Percentiles rank a stretch among this genome's conserved stretches.
phyloP scores from a whole-genome alignment of 2,888 invertebrate species.

The Nomada ruficornis region DNA sequence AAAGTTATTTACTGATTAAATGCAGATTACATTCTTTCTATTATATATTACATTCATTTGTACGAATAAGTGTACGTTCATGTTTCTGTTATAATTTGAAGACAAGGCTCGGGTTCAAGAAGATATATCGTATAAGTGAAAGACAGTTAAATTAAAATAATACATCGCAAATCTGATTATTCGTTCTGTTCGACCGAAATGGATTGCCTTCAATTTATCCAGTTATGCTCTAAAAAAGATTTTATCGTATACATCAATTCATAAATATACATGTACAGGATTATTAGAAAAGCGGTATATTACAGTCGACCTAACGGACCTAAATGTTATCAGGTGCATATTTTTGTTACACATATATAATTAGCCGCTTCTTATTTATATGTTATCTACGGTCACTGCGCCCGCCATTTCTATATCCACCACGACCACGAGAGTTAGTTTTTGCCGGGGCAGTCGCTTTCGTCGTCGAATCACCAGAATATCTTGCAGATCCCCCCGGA shows the following conservation, averaged over 20 bases:
- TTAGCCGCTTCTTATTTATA: constrained; percentile 61
- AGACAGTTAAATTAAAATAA: constrained; percentile 2
- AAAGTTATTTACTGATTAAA: constrained; percentile 52
- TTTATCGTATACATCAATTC: constrained; percentile 60
- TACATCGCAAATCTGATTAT: constrained; percentile 7
- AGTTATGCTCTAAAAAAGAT: constrained; percentile 34
- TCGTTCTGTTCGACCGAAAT: background rate
- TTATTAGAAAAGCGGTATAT: constrained; percentile 72
- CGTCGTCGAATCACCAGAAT: constrained; percentile 74
- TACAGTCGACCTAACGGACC: constrained; percentile 64
- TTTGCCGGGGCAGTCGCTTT: constrained; percentile 76
- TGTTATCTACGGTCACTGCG: constrained; percentile 83
- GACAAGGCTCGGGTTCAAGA: constrained; percentile 21
- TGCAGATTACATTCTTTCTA: constrained; percentile 47
- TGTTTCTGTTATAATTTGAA: constrained; percentile 45
- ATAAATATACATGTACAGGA: constrained; percentile 63
- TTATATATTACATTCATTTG: constrained; percentile 52
- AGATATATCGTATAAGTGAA: constrained; percentile 3
- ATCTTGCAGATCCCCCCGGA: constrained; percentile 71
- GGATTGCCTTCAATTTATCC: constrained; percentile 45
- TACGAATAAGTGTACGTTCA: constrained; percentile 34
- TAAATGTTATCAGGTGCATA: constrained; percentile 47
- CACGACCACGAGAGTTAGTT: constrained; percentile 80
- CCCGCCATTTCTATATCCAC: constrained; percentile 80
- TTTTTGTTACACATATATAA: constrained; percentile 60